Evolutionary conservation across 2,888 invertebrate genomes (phyloP).

Genomic region (Seira sanloemensis): DNA sequence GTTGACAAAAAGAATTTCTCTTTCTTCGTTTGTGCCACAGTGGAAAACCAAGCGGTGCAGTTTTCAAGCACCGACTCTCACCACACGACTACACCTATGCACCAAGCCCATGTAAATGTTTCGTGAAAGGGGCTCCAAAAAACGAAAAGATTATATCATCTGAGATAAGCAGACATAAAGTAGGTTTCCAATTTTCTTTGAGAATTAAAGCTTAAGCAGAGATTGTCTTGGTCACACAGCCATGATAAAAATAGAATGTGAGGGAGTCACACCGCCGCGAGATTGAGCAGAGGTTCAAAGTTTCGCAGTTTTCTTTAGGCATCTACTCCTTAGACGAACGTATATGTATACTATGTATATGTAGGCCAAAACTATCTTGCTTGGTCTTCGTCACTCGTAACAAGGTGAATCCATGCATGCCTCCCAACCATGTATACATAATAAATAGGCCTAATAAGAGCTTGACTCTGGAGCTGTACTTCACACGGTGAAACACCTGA

Average conservation of each 20-base stretch:
- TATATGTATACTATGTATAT: too few species aligned
- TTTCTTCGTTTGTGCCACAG: background rate
- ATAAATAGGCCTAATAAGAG: constrained; percentile 9
- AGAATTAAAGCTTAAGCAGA: constrained; percentile 9
- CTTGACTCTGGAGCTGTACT: background rate
- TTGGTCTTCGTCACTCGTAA: background rate
- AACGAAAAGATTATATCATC: background rate
- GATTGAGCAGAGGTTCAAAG: too few species aligned
- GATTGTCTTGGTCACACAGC: constrained; percentile 5
- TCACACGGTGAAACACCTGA: constrained; percentile 26
- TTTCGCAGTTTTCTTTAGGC: background rate
- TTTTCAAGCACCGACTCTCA: too few species aligned
- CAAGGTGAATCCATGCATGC: background rate
- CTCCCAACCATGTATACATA: constrained; percentile 1
- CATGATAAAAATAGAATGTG: constrained; percentile 8
- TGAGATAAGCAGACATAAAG: constrained; percentile 11
- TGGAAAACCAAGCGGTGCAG: too few species aligned
- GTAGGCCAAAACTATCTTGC: background rate
- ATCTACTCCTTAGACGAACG: background rate
- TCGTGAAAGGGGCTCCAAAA: background rate
- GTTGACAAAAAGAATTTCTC: constrained; percentile 12
- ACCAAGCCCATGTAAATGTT: background rate
- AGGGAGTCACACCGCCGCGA: constrained; percentile 9
- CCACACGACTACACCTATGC: too few species aligned
- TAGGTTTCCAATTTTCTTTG: constrained; percentile 12